Percentiles rank a stretch among this genome's conserved stretches.
Conservation (phyloP, 2,888 invertebrate genomes). For the Leucophora obtusa region DNA sequence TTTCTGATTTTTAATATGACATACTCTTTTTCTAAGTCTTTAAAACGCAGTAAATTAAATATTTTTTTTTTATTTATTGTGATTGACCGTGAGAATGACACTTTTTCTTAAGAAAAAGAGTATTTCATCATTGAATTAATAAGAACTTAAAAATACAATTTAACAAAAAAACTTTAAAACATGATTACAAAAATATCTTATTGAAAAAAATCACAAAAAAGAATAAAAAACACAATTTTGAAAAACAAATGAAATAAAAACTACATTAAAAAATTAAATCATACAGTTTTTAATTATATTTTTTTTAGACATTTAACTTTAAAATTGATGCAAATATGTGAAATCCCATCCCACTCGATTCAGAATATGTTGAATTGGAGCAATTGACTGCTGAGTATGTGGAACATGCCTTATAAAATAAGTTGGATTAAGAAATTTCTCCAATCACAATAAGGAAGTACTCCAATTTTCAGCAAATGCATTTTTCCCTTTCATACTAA, state of each 20-base stretch:
- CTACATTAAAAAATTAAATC: constrained; percentile 46
- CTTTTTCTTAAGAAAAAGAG: constrained; percentile 38
- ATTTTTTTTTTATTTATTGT: constrained; percentile 29
- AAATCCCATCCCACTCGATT: too few relatives aligned
- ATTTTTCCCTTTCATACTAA: too few relatives aligned
- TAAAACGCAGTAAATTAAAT: constrained; percentile 6
- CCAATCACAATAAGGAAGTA: too few relatives aligned
- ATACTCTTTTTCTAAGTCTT: constrained; percentile 50
- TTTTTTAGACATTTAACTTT: too few relatives aligned
- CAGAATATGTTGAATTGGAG: too few relatives aligned
- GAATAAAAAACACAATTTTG: constrained; percentile 56
- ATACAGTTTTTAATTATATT: too few relatives aligned
- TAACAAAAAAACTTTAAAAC: constrained; percentile 42
- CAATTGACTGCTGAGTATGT: too few relatives aligned
- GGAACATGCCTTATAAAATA: too few relatives aligned
- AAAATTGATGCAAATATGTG: too few relatives aligned
- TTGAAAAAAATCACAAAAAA: constrained; percentile 60
- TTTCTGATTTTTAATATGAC: constrained; percentile 49
- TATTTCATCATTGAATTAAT: constrained; percentile 46
- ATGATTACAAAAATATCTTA: constrained; percentile 63
- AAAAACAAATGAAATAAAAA: constrained; percentile 60
- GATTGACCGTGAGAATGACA: constrained; percentile 21
- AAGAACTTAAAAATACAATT: constrained; percentile 35
- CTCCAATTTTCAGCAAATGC: too few relatives aligned
- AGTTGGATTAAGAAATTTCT: too few relatives aligned